These are phyloP conservation scores for Manacus vitellinus DNA, from an alignment of 2,113 vertebrate genomes.

Conservation along the genomic window DNA sequence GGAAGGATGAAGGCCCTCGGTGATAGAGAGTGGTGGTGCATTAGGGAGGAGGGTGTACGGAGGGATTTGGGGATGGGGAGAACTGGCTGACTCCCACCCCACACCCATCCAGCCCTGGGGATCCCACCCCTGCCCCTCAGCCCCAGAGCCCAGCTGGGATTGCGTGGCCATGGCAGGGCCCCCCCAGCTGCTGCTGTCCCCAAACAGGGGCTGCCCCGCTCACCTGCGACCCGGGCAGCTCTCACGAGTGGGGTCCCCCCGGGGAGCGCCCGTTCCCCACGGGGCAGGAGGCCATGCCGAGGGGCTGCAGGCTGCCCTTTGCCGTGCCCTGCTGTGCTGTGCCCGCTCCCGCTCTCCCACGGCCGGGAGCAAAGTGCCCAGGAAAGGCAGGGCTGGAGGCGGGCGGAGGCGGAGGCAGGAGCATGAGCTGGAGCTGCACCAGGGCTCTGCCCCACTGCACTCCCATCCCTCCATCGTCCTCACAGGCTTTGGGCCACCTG, in stretches of 20 bases:
- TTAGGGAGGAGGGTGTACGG: background rate
- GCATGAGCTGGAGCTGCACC: background rate
- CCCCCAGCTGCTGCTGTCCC: background rate
- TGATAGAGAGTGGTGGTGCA: accelerated
- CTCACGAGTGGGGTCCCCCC: background rate
- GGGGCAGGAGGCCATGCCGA: background rate
- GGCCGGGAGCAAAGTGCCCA: conserved; percentile 47
- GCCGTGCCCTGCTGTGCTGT: background rate
- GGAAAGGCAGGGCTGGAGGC: conserved; percentile 59
- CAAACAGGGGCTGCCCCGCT: background rate
- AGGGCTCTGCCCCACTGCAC: background rate
- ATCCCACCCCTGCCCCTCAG: background rate
- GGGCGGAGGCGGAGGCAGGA: conserved; percentile 14
- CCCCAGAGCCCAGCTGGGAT: background rate
- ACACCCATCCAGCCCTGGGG: background rate
- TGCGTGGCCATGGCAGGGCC: accelerated
- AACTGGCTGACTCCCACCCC: background rate
- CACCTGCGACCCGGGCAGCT: background rate
- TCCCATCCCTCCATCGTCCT: too few species aligned
- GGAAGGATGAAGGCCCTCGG: background rate
- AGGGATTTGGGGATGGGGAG: background rate
- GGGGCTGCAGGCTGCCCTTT: background rate
- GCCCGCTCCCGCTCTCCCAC: background rate
- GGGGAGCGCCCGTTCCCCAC: accelerated
- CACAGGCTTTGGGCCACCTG: background rate